Conservation (phyloP, 2,797 vertebrate genomes). For the Darevskia nairensis region DNA sequence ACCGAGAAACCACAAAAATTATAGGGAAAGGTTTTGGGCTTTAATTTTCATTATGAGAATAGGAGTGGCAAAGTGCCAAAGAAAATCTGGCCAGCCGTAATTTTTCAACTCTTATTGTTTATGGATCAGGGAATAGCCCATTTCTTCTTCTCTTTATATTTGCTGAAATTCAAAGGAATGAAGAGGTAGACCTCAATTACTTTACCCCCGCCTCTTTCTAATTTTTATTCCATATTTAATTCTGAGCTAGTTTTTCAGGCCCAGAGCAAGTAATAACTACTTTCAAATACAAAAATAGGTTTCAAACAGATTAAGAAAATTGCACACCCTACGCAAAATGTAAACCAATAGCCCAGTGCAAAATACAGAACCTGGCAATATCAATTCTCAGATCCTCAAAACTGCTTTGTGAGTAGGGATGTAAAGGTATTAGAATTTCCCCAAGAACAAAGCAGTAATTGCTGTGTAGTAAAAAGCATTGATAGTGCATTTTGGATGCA, state of each 20-base stretch:
- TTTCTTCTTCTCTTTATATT: neutral
- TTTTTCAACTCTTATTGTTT: neutral
- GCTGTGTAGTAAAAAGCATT: neutral
- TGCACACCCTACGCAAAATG: neutral
- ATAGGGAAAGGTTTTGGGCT: neutral
- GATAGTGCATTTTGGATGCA: neutral
- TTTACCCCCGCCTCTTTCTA: neutral
- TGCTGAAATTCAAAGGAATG: neutral
- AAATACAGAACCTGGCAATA: neutral
- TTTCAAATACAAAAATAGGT: neutral
- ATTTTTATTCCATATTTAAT: neutral
- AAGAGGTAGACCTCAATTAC: neutral
- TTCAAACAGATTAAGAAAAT: neutral
- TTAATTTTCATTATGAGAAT: neutral
- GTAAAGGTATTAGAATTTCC: neutral
- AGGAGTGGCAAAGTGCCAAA: neutral
- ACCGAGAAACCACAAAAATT: neutral
- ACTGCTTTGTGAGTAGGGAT: neutral
- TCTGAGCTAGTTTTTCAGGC: neutral
- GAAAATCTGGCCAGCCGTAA: conserved; percentile 4
- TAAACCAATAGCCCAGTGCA: neutral
- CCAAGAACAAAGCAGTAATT: neutral
- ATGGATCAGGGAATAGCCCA: neutral
- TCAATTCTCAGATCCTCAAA: neutral
- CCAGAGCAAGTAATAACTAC: neutral